phyloP scores from a whole-genome alignment of 2,113 vertebrate species.

The Laterallus jamaicensis region DNA sequence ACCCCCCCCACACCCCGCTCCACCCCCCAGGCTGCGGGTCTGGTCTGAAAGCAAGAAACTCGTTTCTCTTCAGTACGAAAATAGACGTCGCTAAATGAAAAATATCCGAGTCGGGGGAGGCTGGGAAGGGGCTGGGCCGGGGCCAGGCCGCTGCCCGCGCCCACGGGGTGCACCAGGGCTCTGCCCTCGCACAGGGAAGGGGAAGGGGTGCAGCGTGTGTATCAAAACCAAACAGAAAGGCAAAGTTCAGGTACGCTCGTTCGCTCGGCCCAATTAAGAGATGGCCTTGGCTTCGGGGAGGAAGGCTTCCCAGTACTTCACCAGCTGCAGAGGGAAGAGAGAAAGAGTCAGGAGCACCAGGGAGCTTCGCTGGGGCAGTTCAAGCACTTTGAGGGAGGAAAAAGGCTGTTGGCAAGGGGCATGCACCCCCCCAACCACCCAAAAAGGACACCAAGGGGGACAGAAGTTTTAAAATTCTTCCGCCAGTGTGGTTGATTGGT shows the following conservation, averaged over 20 bases:
- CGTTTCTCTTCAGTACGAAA: no score
- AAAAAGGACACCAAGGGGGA: neutral
- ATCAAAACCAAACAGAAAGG: constrained; percentile 63
- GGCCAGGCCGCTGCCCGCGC: no score
- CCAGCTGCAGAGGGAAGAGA: constrained; percentile 79
- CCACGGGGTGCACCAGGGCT: no score
- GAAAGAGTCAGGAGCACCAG: neutral
- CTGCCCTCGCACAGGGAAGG: constrained; percentile 46
- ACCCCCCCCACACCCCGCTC: no score
- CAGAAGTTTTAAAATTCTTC: neutral
- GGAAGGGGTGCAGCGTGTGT: constrained; percentile 80
- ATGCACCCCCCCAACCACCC: no score
- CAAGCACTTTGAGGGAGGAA: no score
- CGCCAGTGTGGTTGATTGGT: accelerated
- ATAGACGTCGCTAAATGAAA: no score
- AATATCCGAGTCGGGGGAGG: no score
- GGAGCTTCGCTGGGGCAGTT: neutral
- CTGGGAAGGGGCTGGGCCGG: no score
- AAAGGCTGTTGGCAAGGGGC: neutral
- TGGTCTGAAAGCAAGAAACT: no score
- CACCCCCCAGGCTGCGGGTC: no score
- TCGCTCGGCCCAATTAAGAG: constrained; percentile 78
- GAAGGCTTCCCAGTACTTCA: constrained; percentile 98
- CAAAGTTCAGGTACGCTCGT: constrained; percentile 68
- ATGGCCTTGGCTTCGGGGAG: constrained; percentile 98